phyloP scores from a whole-genome alignment of 2,888 invertebrate genomes.

The Chloromyia formosa region DNA sequence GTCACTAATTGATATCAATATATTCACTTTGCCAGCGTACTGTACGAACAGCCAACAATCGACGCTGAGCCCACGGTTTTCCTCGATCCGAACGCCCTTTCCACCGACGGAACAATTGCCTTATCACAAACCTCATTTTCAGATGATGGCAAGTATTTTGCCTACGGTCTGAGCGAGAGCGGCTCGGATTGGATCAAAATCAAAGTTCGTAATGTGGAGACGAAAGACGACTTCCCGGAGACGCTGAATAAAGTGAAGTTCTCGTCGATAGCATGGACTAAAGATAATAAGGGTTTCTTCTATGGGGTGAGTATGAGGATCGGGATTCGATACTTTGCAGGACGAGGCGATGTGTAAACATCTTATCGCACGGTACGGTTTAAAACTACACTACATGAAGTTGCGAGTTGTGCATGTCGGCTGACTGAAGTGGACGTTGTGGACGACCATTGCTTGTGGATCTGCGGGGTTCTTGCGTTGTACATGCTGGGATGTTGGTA shows the following conservation, averaged over 20 bases:
- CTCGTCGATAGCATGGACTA: conserved; percentile 91
- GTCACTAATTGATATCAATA: not conserved
- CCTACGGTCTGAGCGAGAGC: conserved; percentile 90
- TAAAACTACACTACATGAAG: too few relatives aligned
- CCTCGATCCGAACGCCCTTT: conserved; percentile 93
- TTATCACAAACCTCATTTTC: conserved; percentile 81
- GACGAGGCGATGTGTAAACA: too few relatives aligned
- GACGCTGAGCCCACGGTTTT: conserved; percentile 83
- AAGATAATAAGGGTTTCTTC: conserved; percentile 94
- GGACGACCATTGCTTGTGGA: too few relatives aligned
- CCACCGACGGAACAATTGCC: conserved; percentile 90
- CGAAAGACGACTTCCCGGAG: conserved; percentile 87
- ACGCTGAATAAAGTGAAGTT: conserved; percentile 92
- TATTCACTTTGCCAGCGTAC: conserved; percentile 72
- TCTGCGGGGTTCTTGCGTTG: too few relatives aligned
- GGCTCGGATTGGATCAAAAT: conserved; percentile 98
- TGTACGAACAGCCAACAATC: conserved; percentile 86
- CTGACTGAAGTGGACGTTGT: too few relatives aligned
- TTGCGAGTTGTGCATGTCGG: too few relatives aligned
- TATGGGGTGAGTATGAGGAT: conserved; percentile 76
- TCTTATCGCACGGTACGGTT: too few relatives aligned
- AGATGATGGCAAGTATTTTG: conserved; percentile 88
- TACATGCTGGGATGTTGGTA: too few relatives aligned
- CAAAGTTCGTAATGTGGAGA: conserved; percentile 77
- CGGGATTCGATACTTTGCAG: too few relatives aligned